These are phyloP conservation scores for Rhagoletis zephyria DNA, from an alignment of 1,140 invertebrate genomes.

Conservation along the genomic window DNA sequence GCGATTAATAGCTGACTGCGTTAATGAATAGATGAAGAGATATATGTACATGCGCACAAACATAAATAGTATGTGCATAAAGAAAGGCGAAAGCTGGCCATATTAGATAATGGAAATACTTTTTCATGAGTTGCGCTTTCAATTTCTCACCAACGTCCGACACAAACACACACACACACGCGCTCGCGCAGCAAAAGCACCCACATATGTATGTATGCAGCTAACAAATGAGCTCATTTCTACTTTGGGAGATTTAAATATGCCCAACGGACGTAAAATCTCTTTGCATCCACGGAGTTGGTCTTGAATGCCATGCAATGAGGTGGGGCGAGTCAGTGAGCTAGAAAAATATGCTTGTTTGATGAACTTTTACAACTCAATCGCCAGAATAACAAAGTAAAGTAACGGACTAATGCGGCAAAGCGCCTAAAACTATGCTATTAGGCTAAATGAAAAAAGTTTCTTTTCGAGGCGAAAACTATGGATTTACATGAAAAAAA, in stretches of 20 bases:
- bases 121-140: not conserved
- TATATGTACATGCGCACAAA: too few relatives aligned
- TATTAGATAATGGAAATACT: constrained; percentile 35
- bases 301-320: not conserved
- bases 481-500: constrained; percentile 14
- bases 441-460: constrained; percentile 38
- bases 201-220: not conserved
- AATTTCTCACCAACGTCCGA: not conserved
- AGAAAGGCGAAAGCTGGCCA: not conserved
- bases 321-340: not conserved
- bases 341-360: constrained; percentile 2
- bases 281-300: not conserved
- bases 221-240: constrained; percentile 14
- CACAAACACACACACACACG: too few relatives aligned
- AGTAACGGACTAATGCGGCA: not conserved
- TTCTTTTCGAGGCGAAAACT: not conserved
- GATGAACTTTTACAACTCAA: constrained; percentile 41
- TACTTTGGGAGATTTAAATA: not conserved
- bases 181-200: not conserved
- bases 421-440: constrained; percentile 38
- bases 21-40: not conserved
- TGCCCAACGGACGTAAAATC: not conserved
- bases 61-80: not conserved
- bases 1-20: not conserved
- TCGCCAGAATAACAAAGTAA: not conserved